Percentiles rank a stretch among this genome's conserved stretches.
These are phyloP conservation scores for Dipodomys ordii DNA, from an alignment of 2,113 vertebrate species.

Conservation along the genomic window DNA sequence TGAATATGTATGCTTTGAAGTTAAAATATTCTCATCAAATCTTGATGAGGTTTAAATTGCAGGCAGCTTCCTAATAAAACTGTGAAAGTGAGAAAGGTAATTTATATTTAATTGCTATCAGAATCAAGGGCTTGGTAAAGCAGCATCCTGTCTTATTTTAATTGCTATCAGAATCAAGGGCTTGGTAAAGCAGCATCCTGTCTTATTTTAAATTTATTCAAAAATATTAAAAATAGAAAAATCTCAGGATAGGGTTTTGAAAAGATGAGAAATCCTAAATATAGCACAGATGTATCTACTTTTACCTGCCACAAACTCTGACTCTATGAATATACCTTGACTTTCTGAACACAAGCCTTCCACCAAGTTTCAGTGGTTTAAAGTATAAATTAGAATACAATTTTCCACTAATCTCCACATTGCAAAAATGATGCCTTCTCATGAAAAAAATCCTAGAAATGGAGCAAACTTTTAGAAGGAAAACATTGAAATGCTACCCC, in stretches of 20 bases:
- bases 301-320: background rate
- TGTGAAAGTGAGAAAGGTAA: slow-evolving; percentile 70
- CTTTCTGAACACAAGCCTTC: background rate
- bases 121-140: slow-evolving; percentile 59
- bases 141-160: slow-evolving; percentile 49
- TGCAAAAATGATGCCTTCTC: background rate
- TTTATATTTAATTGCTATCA: slow-evolving; percentile 76
- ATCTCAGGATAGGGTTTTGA: background rate
- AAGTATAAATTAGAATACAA: background rate
- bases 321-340: background rate
- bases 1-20: slow-evolving; percentile 74
- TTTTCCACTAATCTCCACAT: background rate
- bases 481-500: background rate
- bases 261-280: slow-evolving; percentile 23
- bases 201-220: slow-evolving; percentile 61
- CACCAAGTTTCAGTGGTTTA: background rate
- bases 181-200: slow-evolving; percentile 33
- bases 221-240: slow-evolving; percentile 60
- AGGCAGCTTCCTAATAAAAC: slow-evolving; percentile 60
- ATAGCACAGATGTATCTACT: background rate
- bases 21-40: slow-evolving; percentile 69
- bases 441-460: background rate
- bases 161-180: slow-evolving; percentile 67
- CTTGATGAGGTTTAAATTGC: slow-evolving; percentile 71
- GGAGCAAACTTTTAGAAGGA: background rate